Evolutionary conservation across 1,140 invertebrate species (phyloP), one percentile per base, ranked within the genome.

Genomic region (Drosophila sechellia): DNA sequence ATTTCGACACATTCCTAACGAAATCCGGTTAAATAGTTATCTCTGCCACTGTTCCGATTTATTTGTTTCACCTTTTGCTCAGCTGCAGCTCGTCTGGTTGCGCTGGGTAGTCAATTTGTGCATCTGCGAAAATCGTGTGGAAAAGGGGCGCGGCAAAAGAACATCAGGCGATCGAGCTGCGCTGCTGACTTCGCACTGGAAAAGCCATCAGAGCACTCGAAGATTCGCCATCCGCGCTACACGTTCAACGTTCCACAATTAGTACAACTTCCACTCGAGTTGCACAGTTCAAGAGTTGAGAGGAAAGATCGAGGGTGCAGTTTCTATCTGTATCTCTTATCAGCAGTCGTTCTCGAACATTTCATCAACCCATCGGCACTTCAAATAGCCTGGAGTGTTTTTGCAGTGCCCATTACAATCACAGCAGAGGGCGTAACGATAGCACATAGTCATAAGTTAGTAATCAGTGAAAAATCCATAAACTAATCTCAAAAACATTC

Each of bases 81-180:
- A 61, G 46, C 53, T 58, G 45, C 58, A 50, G 39, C 31, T 76
- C 50, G 37, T 76, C 81, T 72, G 75, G 61, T 63, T 65, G 58
- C 35, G 58, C 63, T 63, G 49, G 12, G 20, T 45, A 55, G 35
- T 42, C 55, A 63, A 73, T 81, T 45, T 63, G 52, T 77, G 68
- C 63, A 80, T 72, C 46, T 73, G 61, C 57, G 48, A 61, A 52
- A 59, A 58, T 68, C 20, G 40, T 37, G 40, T 50, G 57, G 49
- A 43, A 35, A 63, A 80, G 45, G 50, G 63, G 72, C 68, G 61
- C 57, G 70, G 57, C 75, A 52, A 61, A 39, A 31, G 31, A 37
- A 79, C 35, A 86, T 86, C 83, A 86, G 83, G 83, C 83, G 83
- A 86, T 86, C 59, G 73, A 45, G 73, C 72, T 53, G 20, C 72